Evolutionary conservation across 2,888 invertebrate genomes (phyloP).

Genomic region (Erannis defoliaria): DNA sequence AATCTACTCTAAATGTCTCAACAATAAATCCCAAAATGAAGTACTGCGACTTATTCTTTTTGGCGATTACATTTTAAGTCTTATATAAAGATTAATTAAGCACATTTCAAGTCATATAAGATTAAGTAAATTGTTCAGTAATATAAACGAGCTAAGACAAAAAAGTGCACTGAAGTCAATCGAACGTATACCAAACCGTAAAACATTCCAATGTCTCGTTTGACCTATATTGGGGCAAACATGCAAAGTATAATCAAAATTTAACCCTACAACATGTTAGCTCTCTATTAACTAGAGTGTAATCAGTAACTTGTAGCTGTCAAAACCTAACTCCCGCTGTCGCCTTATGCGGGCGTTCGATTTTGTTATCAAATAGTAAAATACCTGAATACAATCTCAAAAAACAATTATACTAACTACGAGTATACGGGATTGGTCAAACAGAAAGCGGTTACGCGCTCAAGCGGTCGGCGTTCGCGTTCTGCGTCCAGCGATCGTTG

Average conservation of each 20-base stretch:
- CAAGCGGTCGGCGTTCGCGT: too few relatives aligned
- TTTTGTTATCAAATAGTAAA: too few relatives aligned
- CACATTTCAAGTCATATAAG: constrained; percentile 3
- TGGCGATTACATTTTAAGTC: not conserved
- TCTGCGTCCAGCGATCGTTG: too few relatives aligned
- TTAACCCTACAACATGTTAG: too few relatives aligned
- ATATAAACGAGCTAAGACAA: not conserved
- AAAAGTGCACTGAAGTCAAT: not conserved
- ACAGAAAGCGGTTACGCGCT: too few relatives aligned
- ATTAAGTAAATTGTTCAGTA: not conserved
- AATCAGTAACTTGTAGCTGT: too few relatives aligned
- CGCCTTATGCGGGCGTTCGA: too few relatives aligned
- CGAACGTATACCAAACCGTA: not conserved
- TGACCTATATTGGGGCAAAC: not conserved
- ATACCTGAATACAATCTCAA: too few relatives aligned
- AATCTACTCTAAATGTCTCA: constrained; percentile 44
- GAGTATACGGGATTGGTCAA: too few relatives aligned
- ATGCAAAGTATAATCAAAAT: not conserved
- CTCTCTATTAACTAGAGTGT: too few relatives aligned
- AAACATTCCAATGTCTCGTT: not conserved
- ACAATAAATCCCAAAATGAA: constrained; percentile 29
- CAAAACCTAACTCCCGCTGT: too few relatives aligned
- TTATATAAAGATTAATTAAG: constrained; percentile 4
- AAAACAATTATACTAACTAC: too few relatives aligned
- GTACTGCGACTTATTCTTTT: constrained; percentile 21